Base-by-base conservation (phyloP, 37 sponge, comb jelly and placozoan species). In the Chondrosia reniformis region DNA sequence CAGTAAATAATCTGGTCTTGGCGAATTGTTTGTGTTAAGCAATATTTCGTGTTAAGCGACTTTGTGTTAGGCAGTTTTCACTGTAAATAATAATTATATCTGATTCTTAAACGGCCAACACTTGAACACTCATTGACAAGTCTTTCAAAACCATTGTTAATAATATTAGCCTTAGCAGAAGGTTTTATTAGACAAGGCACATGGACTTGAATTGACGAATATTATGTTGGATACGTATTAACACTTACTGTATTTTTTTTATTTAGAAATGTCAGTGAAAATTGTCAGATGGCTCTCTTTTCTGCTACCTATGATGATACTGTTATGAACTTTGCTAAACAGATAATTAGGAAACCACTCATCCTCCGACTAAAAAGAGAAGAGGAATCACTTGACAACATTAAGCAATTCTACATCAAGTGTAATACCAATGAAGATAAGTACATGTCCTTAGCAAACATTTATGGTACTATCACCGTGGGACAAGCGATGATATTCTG, bases 401-500 rank as follows among this genome's bases (percentile, higher is more conserved):
- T 97, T 54, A 90, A 90, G 49, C 81, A 93, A 81, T 92, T 80
- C 55, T 93, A 91, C 80, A 89, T 97, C 5, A 69, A 76, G 69
- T 97, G 97, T 77, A 21, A 45, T 0, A 81, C 75, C 30, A 80
- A 91, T 49, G 87, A 93, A 7, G 97, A 88, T 5, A 97, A 97
- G 88, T 91, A 84, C 44, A 52, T 67, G 36, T 83, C 97, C 22
- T 80, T 97, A 34, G 72, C 76, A 43, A 91, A 88, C 81, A 83
- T 97, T 44, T 97, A 97, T 80, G 92, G 84, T 7, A 76, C 84
- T 31, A 75, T 93, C 40, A 81, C 79, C 25, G 81, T 92, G 69
- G 93, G 93, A 32, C 97, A 96, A 81, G 81, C 93, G 31, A 96
- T 96, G 86, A 84, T 96, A 7, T 96, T 96, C 69, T 96, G 97